phyloP scores from a whole-genome alignment of 2,888 invertebrate genomes.

The Idaea aversata region DNA sequence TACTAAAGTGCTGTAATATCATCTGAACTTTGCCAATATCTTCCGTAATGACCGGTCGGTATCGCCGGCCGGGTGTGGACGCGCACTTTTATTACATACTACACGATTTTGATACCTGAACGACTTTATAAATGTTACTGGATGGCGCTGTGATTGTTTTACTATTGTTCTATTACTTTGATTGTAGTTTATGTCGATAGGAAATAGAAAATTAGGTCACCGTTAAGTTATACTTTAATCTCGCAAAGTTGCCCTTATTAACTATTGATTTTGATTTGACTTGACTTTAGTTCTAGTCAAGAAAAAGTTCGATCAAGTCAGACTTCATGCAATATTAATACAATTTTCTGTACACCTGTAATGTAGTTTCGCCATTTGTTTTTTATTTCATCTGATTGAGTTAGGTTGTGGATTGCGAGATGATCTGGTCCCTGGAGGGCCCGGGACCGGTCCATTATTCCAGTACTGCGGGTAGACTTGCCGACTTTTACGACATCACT shows the following conservation, averaged over 20 bases:
- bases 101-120: background rate
- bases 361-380: background rate
- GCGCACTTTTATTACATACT: background rate
- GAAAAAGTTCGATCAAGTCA: background rate
- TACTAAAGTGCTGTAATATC: background rate
- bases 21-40: slow-evolving; percentile 26
- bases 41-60: slow-evolving; percentile 24
- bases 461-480: background rate
- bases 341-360: background rate
- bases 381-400: background rate
- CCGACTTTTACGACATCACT: background rate
- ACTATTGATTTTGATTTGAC: background rate
- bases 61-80: slow-evolving; percentile 4
- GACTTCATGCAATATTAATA: background rate
- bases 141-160: background rate
- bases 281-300: background rate
- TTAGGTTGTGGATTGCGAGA: background rate
- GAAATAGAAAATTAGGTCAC: background rate
- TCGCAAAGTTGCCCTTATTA: background rate
- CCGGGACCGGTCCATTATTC: background rate
- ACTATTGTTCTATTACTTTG: background rate
- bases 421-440: background rate
- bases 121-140: background rate
- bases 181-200: background rate
- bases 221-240: background rate